Conservation (phyloP, 2,797 vertebrate genomes). For the Steatocranus sp. region DNA sequence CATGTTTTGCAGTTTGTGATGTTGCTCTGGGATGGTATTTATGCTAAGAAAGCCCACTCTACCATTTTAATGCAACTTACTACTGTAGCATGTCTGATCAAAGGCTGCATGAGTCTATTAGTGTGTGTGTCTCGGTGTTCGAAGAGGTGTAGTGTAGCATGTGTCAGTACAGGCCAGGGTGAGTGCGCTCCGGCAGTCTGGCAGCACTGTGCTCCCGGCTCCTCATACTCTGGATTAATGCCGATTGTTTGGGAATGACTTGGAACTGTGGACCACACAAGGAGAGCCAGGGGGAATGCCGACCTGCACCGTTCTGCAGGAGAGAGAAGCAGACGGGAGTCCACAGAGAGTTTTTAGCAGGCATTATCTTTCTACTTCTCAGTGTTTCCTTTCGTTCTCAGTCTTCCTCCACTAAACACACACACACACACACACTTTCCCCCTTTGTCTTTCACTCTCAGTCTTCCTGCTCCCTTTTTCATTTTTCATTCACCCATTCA, state of each 20-base stretch:
- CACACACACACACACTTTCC: not conserved
- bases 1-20: not conserved
- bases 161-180: constrained; percentile 41
- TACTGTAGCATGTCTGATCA: constrained; percentile 9
- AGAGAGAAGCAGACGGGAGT: constrained; percentile 23
- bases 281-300: constrained; percentile 52
- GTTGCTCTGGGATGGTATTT: not conserved
- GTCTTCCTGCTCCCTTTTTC: constrained; percentile 23
- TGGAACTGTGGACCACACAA: constrained; percentile 76
- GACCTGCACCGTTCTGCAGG: constrained; percentile 29
- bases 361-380: constrained; percentile 9
- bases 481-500: constrained; percentile 26
- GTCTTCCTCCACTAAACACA: not conserved
- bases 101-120: constrained; percentile 5
- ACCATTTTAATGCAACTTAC: not conserved
- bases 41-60: not conserved
- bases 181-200: constrained; percentile 57
- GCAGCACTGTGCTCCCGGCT: constrained; percentile 63
- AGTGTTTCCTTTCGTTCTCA: not conserved
- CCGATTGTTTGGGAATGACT: constrained; percentile 77
- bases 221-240: constrained; percentile 72
- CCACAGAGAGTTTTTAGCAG: constrained; percentile 26
- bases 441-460: constrained; percentile 3
- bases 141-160: constrained; percentile 32
- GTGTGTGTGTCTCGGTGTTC: constrained; percentile 14